Evolutionary conservation across 2,888 invertebrate species (phyloP).

Genomic region (Macrosiphum euphorbiae): DNA sequence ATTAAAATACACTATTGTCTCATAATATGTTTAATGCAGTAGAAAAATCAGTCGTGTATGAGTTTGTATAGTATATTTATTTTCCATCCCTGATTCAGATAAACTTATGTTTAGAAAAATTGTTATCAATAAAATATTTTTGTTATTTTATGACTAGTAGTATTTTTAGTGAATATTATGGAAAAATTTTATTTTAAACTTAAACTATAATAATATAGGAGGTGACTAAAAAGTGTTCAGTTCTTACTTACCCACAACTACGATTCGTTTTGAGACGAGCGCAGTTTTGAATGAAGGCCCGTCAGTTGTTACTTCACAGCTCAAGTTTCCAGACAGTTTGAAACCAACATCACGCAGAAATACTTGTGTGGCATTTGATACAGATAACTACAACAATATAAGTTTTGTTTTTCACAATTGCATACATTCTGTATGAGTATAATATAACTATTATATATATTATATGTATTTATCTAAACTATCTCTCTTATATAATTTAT

Average conservation of each 20-base stretch:
- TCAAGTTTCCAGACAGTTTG: conserved; percentile 69
- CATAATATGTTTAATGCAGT: neutral
- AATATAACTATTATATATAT: neutral
- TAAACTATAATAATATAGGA: neutral
- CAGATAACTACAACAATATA: conserved; percentile 75
- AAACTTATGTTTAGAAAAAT: neutral
- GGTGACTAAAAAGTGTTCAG: neutral
- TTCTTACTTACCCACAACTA: conserved; percentile 80
- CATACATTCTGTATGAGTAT: neutral
- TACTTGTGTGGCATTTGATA: conserved; percentile 70
- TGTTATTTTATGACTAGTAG: neutral
- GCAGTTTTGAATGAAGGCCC: conserved; percentile 69
- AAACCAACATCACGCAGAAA: conserved; percentile 68
- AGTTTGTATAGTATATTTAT: neutral
- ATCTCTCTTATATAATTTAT: neutral
- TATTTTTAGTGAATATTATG: neutral
- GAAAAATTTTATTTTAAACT: neutral
- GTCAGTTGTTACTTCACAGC: conserved; percentile 70
- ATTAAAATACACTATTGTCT: neutral
- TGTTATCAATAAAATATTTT: neutral
- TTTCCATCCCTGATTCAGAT: neutral
- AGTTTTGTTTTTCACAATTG: conserved; percentile 17
- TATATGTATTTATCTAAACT: neutral
- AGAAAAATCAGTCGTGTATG: neutral
- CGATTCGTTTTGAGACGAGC: conserved; percentile 72